These are phyloP conservation scores for Abramis brama DNA, from an alignment of 2,113 vertebrate species.

Conservation along the genomic window DNA sequence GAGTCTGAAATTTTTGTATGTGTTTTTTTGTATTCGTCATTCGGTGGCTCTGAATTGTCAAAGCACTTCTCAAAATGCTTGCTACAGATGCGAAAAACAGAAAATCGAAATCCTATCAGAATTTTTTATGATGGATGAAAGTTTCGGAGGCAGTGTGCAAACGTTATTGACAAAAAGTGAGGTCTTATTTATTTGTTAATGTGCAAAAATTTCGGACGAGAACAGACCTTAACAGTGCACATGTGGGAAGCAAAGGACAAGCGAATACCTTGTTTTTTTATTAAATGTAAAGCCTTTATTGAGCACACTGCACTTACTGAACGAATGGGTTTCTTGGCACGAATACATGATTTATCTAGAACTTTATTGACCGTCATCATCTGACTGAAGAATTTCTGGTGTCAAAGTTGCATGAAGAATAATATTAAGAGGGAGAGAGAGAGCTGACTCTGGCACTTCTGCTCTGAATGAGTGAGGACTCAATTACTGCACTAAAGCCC, in stretches of 20 bases:
- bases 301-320: neutral
- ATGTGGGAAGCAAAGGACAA: neutral
- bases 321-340: neutral
- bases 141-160: too few species aligned
- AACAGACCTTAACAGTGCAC: neutral
- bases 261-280: neutral
- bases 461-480: neutral
- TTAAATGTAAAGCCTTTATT: neutral
- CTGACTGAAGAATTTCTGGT: neutral
- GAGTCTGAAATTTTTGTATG: too few species aligned
- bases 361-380: neutral
- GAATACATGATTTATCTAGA: neutral
- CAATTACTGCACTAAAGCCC: neutral
- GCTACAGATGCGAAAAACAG: too few species aligned
- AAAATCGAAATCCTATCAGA: too few species aligned
- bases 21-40: too few species aligned
- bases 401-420: neutral
- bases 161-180: too few species aligned
- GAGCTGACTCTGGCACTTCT: neutral
- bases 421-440: neutral
- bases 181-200: too few species aligned
- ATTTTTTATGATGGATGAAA: too few species aligned
- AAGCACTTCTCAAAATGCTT: too few species aligned
- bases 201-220: neutral
- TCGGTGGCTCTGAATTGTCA: too few species aligned